Conservation (phyloP, 2,888 invertebrate species). For the Baronia brevicornis region DNA sequence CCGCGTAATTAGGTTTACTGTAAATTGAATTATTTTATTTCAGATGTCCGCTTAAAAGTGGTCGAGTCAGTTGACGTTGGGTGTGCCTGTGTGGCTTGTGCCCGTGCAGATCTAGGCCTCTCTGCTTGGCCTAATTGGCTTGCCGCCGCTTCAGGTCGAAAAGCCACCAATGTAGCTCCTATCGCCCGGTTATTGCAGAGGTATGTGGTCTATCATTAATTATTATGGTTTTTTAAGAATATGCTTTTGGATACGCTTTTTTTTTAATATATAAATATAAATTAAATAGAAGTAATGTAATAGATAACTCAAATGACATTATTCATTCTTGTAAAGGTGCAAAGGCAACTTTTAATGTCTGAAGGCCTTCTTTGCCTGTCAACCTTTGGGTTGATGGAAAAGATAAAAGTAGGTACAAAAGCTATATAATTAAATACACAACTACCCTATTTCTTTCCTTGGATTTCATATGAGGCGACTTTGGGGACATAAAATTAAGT, state of each 20-base stretch:
- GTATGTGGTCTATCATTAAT: constrained; percentile 22
- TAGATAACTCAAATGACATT: not conserved
- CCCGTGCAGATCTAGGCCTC: constrained; percentile 56
- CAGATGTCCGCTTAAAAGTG: constrained; percentile 61
- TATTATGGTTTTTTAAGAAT: not conserved
- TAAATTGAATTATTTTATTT: too few relatives aligned
- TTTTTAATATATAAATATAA: not conserved
- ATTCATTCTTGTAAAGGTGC: not conserved
- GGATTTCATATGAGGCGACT: too few relatives aligned
- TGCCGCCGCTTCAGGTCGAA: constrained; percentile 30
- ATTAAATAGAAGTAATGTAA: too few relatives aligned
- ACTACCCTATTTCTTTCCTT: too few relatives aligned
- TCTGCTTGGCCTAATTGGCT: constrained; percentile 56
- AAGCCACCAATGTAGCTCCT: constrained; percentile 39
- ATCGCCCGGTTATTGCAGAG: constrained; percentile 49
- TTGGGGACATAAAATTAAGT: too few relatives aligned
- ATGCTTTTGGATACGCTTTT: not conserved
- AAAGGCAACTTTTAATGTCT: too few relatives aligned
- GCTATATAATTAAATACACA: too few relatives aligned
- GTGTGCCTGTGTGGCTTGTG: constrained; percentile 63
- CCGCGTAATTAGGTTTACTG: too few relatives aligned
- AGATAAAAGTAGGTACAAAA: too few relatives aligned
- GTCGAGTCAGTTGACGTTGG: constrained; percentile 57
- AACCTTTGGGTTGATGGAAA: too few relatives aligned
- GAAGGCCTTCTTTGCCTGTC: too few relatives aligned